These are phyloP conservation scores for Ctenosaura bakeri DNA, from an alignment of 2,797 vertebrate species.

Conservation along the genomic window DNA sequence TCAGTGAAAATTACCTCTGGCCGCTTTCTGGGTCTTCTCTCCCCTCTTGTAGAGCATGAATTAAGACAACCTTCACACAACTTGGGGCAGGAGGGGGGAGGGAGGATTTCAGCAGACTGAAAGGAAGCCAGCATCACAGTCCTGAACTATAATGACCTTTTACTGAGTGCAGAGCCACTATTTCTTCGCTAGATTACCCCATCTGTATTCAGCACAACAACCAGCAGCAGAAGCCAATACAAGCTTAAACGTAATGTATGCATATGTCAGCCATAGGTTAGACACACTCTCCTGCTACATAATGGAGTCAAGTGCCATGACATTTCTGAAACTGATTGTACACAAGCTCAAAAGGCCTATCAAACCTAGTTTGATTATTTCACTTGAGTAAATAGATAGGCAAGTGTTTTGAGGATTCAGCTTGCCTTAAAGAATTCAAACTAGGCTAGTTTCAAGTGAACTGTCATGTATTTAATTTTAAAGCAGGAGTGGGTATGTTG, in stretches of 20 bases:
- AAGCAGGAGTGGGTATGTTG: too few species aligned
- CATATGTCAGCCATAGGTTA: not conserved
- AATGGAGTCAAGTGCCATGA: not conserved
- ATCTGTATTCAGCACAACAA: conserved; percentile 23
- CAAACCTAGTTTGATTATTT: not conserved
- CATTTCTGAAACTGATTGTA: conserved; percentile 11
- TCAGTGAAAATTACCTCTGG: not conserved
- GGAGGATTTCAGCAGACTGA: conserved; percentile 23
- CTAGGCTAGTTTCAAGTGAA: not conserved
- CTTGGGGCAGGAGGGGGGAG: not conserved
- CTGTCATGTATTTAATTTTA: not conserved
- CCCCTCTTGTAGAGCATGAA: conserved; percentile 11
- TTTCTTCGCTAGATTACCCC: conserved; percentile 36
- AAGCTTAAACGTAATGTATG: conserved; percentile 4
- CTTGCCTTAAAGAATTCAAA: not conserved
- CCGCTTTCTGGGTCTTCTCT: not conserved
- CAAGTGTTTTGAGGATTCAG: not conserved
- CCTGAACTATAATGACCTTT: conserved; percentile 20
- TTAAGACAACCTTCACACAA: conserved; percentile 29
- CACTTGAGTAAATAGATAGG: not conserved
- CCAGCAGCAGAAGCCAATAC: not conserved
- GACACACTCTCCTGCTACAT: not conserved
- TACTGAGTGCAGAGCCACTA: not conserved
- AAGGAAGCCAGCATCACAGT: conserved; percentile 13
- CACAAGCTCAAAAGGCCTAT: not conserved